A percentile compares a stretch with the other conserved stretches of the same genome.
Conservation (phyloP, 1,140 invertebrate genomes). For the Grapholita molesta region DNA sequence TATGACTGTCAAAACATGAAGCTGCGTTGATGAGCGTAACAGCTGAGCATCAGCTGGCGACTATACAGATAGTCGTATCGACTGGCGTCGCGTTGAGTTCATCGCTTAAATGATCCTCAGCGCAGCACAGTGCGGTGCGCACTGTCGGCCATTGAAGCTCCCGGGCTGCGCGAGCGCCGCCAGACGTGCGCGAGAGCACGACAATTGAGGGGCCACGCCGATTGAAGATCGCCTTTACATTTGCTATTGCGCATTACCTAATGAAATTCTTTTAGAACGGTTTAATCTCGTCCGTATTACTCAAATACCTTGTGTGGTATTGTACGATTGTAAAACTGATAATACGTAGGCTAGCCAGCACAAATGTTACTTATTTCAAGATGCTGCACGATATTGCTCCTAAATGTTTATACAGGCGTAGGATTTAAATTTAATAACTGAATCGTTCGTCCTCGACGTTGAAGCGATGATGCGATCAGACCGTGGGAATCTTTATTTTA, state of each 20-base stretch:
- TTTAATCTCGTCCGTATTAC: background rate
- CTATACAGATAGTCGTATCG: conserved; percentile 21
- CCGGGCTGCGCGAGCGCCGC: conserved; percentile 28
- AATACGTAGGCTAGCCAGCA: background rate
- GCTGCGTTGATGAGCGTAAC: conserved; percentile 50
- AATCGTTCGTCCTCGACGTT: background rate
- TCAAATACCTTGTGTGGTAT: background rate
- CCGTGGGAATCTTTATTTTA: conserved; percentile 2
- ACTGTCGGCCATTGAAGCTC: conserved; percentile 40
- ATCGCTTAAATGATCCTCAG: conserved; percentile 42
- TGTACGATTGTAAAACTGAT: background rate
- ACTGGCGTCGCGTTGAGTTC: conserved; percentile 40
- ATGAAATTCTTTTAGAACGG: conserved; percentile 41
- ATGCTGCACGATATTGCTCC: background rate
- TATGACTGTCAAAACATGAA: conserved; percentile 38
- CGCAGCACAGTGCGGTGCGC: conserved; percentile 22
- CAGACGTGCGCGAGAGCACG: conserved; percentile 43
- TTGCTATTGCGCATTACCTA: conserved; percentile 35
- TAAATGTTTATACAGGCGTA: background rate
- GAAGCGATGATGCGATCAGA: background rate
- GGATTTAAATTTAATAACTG: background rate
- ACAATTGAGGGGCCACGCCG: conserved; percentile 52
- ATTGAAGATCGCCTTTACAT: conserved; percentile 45
- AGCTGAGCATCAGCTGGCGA: conserved; percentile 57
- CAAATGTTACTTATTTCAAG: background rate